phyloP scores from a whole-genome alignment of 2,797 vertebrate species.

The Acrossocheilus wenchowensis region DNA sequence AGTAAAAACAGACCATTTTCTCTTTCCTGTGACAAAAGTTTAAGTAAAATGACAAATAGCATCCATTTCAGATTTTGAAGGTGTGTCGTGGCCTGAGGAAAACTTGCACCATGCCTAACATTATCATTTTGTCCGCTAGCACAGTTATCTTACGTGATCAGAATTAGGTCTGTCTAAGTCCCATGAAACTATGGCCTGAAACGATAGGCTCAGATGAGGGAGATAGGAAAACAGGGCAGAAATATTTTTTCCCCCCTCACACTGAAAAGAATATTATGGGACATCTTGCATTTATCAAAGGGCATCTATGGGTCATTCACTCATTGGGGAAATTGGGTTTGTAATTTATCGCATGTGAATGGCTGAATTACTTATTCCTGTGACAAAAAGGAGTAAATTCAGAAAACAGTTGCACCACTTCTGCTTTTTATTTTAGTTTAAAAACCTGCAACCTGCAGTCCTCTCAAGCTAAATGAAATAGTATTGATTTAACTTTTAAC shows the following conservation, averaged over 20 bases:
- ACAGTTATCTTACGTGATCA: conserved; percentile 48
- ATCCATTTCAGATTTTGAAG: conserved; percentile 14
- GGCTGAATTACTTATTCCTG: neutral
- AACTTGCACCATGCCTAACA: conserved; percentile 30
- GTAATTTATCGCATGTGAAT: neutral
- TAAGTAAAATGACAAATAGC: conserved; percentile 20
- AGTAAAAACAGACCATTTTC: neutral
- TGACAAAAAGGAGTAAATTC: neutral
- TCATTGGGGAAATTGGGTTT: neutral
- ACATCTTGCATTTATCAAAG: neutral
- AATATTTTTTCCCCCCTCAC: conserved; percentile 13
- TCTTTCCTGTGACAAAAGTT: neutral
- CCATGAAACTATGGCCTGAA: conserved; percentile 38
- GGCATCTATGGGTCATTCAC: neutral
- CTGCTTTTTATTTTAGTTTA: neutral
- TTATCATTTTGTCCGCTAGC: conserved; percentile 13
- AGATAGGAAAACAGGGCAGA: conserved; percentile 42
- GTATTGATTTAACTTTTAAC: neutral
- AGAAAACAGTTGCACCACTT: neutral
- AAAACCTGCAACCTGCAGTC: neutral
- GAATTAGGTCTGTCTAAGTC: conserved; percentile 38
- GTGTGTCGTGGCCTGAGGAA: conserved; percentile 25
- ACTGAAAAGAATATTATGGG: conserved; percentile 12
- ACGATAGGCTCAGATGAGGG: conserved; percentile 42
- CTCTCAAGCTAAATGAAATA: neutral